Conservation (phyloP, 2,113 vertebrate species). For the Dipodomys ordii region DNA sequence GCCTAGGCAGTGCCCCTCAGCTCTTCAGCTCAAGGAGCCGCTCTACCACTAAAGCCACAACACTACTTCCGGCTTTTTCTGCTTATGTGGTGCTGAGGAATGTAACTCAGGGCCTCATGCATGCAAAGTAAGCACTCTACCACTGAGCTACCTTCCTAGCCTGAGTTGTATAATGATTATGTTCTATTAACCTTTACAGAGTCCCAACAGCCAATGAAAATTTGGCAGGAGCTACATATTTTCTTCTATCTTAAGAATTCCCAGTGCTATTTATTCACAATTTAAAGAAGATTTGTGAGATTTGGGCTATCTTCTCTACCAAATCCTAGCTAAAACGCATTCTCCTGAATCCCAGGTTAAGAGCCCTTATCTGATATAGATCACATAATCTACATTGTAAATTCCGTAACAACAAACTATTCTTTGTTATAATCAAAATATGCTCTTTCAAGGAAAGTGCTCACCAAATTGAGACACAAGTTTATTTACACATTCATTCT, state of each 20-base stretch:
- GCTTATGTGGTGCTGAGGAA: no score
- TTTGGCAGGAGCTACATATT: background rate
- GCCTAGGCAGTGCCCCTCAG: no score
- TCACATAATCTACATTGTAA: background rate
- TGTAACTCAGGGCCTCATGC: no score
- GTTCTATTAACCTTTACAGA: constrained; percentile 6
- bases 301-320: background rate
- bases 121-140: no score
- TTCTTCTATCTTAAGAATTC: background rate
- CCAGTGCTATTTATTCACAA: background rate
- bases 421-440: background rate
- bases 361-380: background rate
- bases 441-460: background rate
- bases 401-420: background rate
- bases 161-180: background rate
- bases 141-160: no score
- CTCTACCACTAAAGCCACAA: no score
- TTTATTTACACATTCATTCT: background rate
- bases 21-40: no score
- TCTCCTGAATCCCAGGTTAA: background rate
- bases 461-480: background rate
- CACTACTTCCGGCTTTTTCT: no score
- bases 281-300: background rate
- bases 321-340: background rate
- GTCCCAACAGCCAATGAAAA: background rate